Percentiles rank a stretch among this genome's conserved stretches.
phyloP scores from a whole-genome alignment of 2,113 vertebrate species.

The Coptodon rendalli region DNA sequence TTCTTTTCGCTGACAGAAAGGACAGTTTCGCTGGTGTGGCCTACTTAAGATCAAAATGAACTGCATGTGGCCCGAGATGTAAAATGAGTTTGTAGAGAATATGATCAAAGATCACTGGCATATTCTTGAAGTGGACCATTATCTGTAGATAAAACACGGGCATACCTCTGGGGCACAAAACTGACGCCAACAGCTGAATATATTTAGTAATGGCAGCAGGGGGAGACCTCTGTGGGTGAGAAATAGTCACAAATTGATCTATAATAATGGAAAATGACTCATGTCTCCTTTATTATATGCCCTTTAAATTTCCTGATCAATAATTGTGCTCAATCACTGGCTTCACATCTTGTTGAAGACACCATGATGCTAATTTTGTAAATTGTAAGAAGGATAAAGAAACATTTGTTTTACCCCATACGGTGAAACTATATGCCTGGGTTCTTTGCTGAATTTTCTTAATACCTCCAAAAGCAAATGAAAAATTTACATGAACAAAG shows the following conservation, averaged over 20 bases:
- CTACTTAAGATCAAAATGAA: background rate
- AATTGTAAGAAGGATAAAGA: background rate
- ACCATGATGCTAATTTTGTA: background rate
- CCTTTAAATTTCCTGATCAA: background rate
- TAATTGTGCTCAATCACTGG: background rate
- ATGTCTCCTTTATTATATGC: background rate
- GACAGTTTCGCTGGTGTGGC: background rate
- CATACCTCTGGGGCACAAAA: background rate
- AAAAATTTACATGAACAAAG: background rate
- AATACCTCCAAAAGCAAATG: background rate
- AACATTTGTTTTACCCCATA: background rate
- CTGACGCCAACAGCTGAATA: background rate
- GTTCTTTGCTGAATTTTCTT: background rate
- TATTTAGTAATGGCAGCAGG: background rate
- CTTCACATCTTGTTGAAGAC: background rate
- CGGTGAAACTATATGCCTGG: background rate
- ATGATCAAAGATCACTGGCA: background rate
- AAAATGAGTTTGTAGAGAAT: background rate
- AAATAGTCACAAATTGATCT: background rate
- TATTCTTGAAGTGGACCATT: background rate
- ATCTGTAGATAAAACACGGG: background rate
- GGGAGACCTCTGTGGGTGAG: background rate
- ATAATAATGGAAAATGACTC: background rate
- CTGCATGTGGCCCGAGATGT: background rate
- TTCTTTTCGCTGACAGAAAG: background rate